These are phyloP conservation scores for Octopus bimaculoides DNA, from an alignment of 1,140 invertebrate genomes.

Conservation along the genomic window DNA sequence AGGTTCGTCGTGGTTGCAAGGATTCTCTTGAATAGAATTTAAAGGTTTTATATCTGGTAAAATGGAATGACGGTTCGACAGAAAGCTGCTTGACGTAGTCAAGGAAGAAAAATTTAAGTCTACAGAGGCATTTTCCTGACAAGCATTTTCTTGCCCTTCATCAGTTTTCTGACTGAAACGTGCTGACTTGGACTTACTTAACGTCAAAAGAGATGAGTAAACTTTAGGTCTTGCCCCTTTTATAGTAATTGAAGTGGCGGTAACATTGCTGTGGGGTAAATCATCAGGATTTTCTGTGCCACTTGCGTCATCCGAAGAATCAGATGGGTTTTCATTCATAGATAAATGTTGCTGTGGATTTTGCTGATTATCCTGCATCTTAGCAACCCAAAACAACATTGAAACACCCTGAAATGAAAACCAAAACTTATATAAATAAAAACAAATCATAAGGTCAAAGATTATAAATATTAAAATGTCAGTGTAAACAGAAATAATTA, in stretches of 20 bases:
- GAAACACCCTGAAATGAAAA: too few relatives aligned
- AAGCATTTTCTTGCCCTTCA: neutral
- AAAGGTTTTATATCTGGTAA: neutral
- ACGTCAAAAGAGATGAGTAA: neutral
- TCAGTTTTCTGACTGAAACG: neutral
- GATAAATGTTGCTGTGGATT: too few relatives aligned
- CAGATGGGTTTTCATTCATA: too few relatives aligned
- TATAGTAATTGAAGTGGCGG: neutral
- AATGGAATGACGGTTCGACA: neutral
- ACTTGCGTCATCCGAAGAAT: too few relatives aligned
- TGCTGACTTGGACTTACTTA: neutral
- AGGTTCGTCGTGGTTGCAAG: neutral
- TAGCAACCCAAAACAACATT: too few relatives aligned
- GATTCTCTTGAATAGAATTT: neutral
- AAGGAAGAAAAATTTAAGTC: neutral
- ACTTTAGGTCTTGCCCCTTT: constrained; percentile 4
- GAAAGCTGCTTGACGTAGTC: neutral
- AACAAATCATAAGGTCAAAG: too few relatives aligned
- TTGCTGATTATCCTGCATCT: too few relatives aligned
- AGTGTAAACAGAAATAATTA: too few relatives aligned
- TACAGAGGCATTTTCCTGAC: neutral
- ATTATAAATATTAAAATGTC: too few relatives aligned
- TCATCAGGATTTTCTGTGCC: too few relatives aligned
- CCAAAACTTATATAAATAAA: too few relatives aligned
- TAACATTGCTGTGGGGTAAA: neutral